Percentiles rank a stretch among this genome's conserved stretches.
Evolutionary conservation across 2,797 vertebrate genomes (phyloP).

Genomic region (Sebastes diploproa): DNA sequence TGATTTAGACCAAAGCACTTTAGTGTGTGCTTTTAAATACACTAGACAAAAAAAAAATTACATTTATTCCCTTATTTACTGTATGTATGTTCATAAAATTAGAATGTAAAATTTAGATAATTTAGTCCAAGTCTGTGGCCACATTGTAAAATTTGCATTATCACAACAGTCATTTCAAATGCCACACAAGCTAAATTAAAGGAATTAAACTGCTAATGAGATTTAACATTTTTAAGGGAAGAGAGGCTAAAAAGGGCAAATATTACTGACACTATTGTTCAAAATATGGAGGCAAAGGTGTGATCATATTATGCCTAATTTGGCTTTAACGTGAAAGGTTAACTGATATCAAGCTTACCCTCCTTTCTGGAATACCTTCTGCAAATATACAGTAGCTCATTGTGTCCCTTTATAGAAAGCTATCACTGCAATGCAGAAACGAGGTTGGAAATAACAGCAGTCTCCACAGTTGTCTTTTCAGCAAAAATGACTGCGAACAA

Average conservation of each 20-base stretch:
- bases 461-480: slow-evolving; percentile 12
- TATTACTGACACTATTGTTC: background rate
- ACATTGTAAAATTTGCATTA: background rate
- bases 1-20: too few species aligned
- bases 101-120: too few species aligned
- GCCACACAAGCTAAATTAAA: background rate
- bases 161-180: background rate
- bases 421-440: slow-evolving; percentile 18
- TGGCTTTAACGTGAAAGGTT: slow-evolving; percentile 1
- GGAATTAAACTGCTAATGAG: background rate
- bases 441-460: background rate
- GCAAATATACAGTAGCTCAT: slow-evolving; percentile 21
- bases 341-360: slow-evolving; percentile 16
- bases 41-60: too few species aligned
- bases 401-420: slow-evolving; percentile 13
- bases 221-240: background rate
- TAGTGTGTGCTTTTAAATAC: too few species aligned
- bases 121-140: too few species aligned
- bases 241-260: background rate
- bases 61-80: too few species aligned
- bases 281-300: background rate
- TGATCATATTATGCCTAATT: slow-evolving; percentile 3
- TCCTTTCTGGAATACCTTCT: slow-evolving; percentile 28
- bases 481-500: slow-evolving; percentile 28
- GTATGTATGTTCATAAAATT: too few species aligned